These are phyloP conservation scores for Phrynocephalus versicolor DNA, from an alignment of 2,113 vertebrate species.

Conservation along the genomic window DNA sequence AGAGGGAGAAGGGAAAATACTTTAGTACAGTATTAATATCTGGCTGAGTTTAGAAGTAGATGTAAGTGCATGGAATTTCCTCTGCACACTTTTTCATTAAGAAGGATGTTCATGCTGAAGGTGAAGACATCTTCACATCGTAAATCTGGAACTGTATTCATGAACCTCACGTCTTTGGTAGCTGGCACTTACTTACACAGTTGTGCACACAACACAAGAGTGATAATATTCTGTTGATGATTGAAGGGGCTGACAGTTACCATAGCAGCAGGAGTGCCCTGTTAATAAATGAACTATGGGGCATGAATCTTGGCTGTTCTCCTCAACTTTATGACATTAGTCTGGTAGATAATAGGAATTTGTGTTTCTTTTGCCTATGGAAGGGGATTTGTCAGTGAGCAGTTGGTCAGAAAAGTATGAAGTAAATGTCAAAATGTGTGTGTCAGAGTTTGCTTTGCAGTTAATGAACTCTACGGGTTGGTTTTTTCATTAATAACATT, in stretches of 20 bases:
- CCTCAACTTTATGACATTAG: background rate
- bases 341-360: background rate
- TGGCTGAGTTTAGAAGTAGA: background rate
- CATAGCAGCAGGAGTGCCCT: constrained; percentile 43
- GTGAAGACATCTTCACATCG: constrained; percentile 12
- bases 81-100: constrained; percentile 3
- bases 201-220: constrained; percentile 6
- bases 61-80: background rate
- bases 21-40: background rate
- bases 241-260: background rate
- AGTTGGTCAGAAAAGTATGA: background rate
- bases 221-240: constrained; percentile 19
- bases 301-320: background rate
- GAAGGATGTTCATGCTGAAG: background rate
- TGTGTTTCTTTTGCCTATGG: background rate
- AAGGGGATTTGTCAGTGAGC: background rate
- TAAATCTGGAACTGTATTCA: constrained; percentile 29
- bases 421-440: constrained; percentile 20
- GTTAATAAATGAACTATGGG: constrained; percentile 9
- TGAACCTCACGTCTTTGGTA: constrained; percentile 19
- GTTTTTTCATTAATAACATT: background rate
- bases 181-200: constrained; percentile 1
- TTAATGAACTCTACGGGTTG: background rate
- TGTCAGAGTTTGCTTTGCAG: constrained; percentile 20
- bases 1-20: background rate